Evolutionary conservation across 2,888 invertebrate species (phyloP).

Genomic region (Seira musarum): DNA sequence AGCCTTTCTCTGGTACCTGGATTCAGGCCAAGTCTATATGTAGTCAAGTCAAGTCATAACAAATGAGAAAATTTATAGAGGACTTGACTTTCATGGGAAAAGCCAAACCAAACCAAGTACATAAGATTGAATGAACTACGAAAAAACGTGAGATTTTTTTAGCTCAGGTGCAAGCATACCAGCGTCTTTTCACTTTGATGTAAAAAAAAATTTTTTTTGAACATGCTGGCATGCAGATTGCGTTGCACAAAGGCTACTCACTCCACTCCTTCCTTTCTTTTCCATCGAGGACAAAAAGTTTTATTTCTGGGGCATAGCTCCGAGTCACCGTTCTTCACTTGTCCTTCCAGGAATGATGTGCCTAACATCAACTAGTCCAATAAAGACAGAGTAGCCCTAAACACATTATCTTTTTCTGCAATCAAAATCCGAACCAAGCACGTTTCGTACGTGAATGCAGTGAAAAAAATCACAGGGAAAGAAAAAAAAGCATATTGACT

Average conservation of each 20-base stretch:
- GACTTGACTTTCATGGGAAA: conserved; percentile 8
- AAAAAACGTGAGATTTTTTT: background rate
- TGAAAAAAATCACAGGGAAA: background rate
- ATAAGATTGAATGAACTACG: background rate
- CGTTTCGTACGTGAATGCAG: no score
- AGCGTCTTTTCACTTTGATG: background rate
- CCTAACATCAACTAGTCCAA: background rate
- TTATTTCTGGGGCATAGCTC: background rate
- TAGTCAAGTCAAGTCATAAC: background rate
- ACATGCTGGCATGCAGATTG: background rate
- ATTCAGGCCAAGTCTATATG: conserved; percentile 32
- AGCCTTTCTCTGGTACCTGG: conserved; percentile 21
- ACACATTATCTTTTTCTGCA: background rate
- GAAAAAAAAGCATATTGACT: background rate
- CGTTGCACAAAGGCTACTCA: conserved; percentile 1
- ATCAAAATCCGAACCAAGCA: background rate
- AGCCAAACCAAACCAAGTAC: background rate
- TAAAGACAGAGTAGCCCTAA: no score
- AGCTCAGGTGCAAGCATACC: background rate
- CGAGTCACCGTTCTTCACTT: background rate
- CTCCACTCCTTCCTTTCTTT: no score
- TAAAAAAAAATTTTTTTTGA: background rate
- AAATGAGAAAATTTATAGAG: background rate
- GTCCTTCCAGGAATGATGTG: background rate
- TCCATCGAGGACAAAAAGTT: background rate